Evolutionary conservation across 2,888 invertebrate species (phyloP).

Genomic region (Drosophila prolongata): DNA sequence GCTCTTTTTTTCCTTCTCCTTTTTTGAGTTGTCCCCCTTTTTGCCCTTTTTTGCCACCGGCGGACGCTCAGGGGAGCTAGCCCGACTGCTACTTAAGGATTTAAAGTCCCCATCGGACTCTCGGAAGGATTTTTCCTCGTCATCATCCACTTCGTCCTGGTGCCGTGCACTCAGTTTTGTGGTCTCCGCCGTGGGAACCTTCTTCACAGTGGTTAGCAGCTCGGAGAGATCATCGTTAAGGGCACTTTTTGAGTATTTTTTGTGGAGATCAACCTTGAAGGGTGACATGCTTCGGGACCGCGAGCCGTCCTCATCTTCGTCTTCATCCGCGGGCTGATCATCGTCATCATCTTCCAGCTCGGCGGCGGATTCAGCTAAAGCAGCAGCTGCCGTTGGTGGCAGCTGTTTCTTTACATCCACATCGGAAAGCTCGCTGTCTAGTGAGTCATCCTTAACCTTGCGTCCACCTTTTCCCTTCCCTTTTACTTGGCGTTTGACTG

Average conservation of each 20-base stretch:
- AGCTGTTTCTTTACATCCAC: slow-evolving; percentile 58
- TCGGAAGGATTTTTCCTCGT: slow-evolving; percentile 28
- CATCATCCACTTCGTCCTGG: slow-evolving; percentile 50
- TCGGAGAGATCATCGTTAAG: slow-evolving; percentile 83
- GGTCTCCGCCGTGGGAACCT: slow-evolving; percentile 67
- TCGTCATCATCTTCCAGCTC: slow-evolving; percentile 78
- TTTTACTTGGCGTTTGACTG: slow-evolving; percentile 58
- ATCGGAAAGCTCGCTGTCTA: slow-evolving; percentile 53
- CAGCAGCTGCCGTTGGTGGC: slow-evolving; percentile 80
- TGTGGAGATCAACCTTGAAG: slow-evolving; percentile 84
- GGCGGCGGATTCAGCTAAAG: slow-evolving; percentile 77
- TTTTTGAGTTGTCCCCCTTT: slow-evolving; percentile 39
- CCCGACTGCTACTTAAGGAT: slow-evolving; percentile 77
- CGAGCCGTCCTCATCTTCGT: slow-evolving; percentile 71
- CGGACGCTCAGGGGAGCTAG: slow-evolving; percentile 48
- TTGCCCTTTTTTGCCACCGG: slow-evolving; percentile 43
- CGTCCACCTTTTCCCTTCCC: slow-evolving; percentile 49
- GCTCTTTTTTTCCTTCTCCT: slow-evolving; percentile 37
- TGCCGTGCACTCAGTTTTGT: slow-evolving; percentile 64
- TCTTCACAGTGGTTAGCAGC: slow-evolving; percentile 80
- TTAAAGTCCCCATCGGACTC: slow-evolving; percentile 71
- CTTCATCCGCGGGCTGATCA: slow-evolving; percentile 63
- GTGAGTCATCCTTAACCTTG: slow-evolving; percentile 37
- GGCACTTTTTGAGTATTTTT: slow-evolving; percentile 85
- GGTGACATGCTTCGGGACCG: slow-evolving; percentile 83